Evolutionary conservation across 2,888 invertebrate genomes (phyloP), one percentile per base, ranked within the genome.

Genomic region (Drosophila sordidapex): DNA sequence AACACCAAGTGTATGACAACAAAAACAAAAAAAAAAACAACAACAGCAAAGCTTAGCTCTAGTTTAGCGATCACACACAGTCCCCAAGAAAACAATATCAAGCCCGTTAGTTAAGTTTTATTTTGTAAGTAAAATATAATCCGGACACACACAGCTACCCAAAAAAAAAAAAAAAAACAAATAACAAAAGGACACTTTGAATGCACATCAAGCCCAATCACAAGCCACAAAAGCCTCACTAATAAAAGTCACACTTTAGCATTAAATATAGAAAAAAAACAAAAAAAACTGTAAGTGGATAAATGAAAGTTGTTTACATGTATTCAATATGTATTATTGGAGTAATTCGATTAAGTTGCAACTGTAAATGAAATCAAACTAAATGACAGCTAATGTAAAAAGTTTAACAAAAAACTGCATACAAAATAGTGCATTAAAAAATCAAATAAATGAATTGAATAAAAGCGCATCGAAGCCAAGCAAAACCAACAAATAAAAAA

Each of bases 311-410:
- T 76, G 72, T 69, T 74, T 66, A 49, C 52, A 66, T 48, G 35
- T 59, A 65, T 68, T 73, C 51, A 65, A 64, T 68, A 59, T 71
- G 68, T 69, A 58, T 58, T 72, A 56, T 71, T 69, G 53, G 38
- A 63, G 43, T 64, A 46, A 69, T 64, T 72, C 60, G 52, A 73
- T 82, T 82, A 76, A 73, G 72, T 81, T 87, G 79, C 65, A 74
- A 77, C 46, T 76, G 74, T 79, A 79, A 85, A 87, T 82, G 70
- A 85, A 75, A 72, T 71, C 66, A 83, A 46, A 68, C 67, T 69
- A 66, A 81, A 85, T 87, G 72, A 83, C 74, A 83, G 60, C 36
- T 61, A 77, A 75, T 85, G 88, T 85, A 86, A 73, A 85, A 85
- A 85, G 74, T 75, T 74, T 49, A 82, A 82, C 46, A 67, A 43